These are phyloP conservation scores for Deladenus siricidicola DNA, from an alignment of 2,888 invertebrate species.

Conservation along the genomic window DNA sequence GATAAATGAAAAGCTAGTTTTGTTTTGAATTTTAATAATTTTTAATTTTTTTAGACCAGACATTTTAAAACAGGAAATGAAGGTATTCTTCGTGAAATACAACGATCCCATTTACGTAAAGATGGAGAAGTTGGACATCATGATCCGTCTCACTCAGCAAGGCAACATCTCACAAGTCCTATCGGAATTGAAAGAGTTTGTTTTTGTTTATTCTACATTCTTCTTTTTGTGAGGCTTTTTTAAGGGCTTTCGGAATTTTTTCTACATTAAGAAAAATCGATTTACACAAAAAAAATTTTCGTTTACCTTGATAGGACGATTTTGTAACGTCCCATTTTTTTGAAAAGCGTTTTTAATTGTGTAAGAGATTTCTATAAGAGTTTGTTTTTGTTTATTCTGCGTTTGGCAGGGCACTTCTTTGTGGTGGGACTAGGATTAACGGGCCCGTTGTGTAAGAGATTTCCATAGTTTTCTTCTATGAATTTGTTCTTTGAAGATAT, in stretches of 20 bases:
- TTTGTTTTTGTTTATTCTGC: too few species aligned
- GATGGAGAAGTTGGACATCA: constrained; percentile 93
- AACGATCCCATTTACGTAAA: constrained; percentile 87
- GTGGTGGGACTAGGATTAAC: too few species aligned
- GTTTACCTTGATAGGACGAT: neutral
- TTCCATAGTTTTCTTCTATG: too few species aligned
- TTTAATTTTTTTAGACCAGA: constrained; percentile 66
- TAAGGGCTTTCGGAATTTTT: too few species aligned
- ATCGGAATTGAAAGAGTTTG: constrained; percentile 83
- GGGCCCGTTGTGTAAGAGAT: too few species aligned
- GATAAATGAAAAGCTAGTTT: neutral
- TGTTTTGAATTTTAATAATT: neutral
- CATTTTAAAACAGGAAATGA: constrained; percentile 98
- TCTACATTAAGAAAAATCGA: too few species aligned
- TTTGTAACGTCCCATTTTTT: neutral
- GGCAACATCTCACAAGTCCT: constrained; percentile 95
- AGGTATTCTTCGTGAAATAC: constrained; percentile 98
- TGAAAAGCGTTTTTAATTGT: too few species aligned
- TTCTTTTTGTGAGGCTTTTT: too few species aligned
- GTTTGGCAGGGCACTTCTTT: too few species aligned
- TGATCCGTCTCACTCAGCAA: constrained; percentile 95
- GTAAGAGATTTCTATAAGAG: too few species aligned
- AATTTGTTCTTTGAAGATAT: too few species aligned
- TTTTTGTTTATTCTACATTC: constrained; percentile 23
- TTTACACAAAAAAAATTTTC: neutral